phyloP scores from a whole-genome alignment of 1,140 invertebrate genomes.

The Aphaenogaster floridana region DNA sequence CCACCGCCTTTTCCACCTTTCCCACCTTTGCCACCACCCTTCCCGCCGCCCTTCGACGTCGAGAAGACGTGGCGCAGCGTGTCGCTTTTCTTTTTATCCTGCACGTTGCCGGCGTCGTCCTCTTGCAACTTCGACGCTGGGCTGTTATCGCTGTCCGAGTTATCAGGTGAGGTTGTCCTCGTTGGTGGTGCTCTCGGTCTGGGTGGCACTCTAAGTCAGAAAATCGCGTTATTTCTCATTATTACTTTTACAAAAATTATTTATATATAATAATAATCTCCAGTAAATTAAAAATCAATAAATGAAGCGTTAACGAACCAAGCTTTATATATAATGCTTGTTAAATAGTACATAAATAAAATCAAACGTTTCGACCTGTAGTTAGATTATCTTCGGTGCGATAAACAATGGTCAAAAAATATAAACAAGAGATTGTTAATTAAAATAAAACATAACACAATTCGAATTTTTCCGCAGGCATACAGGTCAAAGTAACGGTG shows the following conservation, averaged over 20 bases:
- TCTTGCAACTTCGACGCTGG: constrained; percentile 87
- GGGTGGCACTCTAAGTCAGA: constrained; percentile 79
- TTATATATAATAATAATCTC: too few relatives aligned
- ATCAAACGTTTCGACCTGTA: too few relatives aligned
- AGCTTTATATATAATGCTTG: too few relatives aligned
- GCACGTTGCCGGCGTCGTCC: constrained; percentile 87
- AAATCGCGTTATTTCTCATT: background rate
- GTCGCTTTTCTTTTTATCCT: constrained; percentile 91
- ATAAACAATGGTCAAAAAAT: too few relatives aligned
- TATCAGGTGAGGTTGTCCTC: constrained; percentile 80
- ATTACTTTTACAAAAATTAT: background rate
- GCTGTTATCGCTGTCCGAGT: constrained; percentile 85
- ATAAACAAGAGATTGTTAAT: too few relatives aligned
- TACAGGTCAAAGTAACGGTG: too few relatives aligned
- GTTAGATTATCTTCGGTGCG: too few relatives aligned
- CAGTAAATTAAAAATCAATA: too few relatives aligned
- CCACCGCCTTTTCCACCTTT: constrained; percentile 89
- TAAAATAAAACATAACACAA: too few relatives aligned
- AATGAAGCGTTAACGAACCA: too few relatives aligned
- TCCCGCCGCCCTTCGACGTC: constrained; percentile 86
- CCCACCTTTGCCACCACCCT: constrained; percentile 88
- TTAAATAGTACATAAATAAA: too few relatives aligned
- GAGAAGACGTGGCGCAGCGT: constrained; percentile 90
- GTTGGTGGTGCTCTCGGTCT: constrained; percentile 81
- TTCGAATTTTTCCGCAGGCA: too few relatives aligned